Evolutionary conservation across 2,888 invertebrate genomes (phyloP), one percentile per base, ranked within the genome.

Genomic region (Eledone cirrhosa): DNA sequence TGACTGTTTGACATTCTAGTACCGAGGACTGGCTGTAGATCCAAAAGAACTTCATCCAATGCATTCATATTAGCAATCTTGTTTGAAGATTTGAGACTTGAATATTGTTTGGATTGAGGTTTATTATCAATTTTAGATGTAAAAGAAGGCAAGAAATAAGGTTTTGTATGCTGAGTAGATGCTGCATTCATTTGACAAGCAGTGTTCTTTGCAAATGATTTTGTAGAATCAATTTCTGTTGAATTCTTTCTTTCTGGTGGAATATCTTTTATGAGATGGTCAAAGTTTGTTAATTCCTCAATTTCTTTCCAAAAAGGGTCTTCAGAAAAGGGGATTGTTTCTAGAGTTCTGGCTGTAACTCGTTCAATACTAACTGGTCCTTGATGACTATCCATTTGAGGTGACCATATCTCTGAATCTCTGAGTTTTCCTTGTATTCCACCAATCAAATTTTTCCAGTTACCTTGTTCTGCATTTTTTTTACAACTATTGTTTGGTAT

Each of bases 291-390:
- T 82, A 88, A 84, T 77, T 85, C 86, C 77, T 87, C 87, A 16
- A 88, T 87, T 80, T 87, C 86, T 79, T 87, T 87, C 88, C 88
- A 88, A 41, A 88, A 85, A 8, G 87, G 88, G 69, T 88, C 88
- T 74, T 88, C 87, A 14, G 87, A 86, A 79, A 87, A 86, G 3
- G 87, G 88, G 31, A 87, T 87, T n/a, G 88, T 87, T 78, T 88
- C 87, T 77, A 88, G 79, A 7, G 88, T 88, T 59, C 88, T 81
- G 14, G 88, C 87, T 77, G 85, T 87, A 29, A 88, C 87, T 77
- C 88, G 82, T 77, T 88, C 88, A 48, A 87, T 87, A 78, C 88
- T 88, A 13, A 88, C 84, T 41, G 80, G 82, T 16, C 88, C 88
- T 81, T 86, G 85, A 16, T 84, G 81, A 67, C 87, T 87, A 67